These are phyloP conservation scores for Parauchenoglanis ngamensis DNA, from an alignment of 2,797 vertebrate genomes.

Conservation along the genomic window DNA sequence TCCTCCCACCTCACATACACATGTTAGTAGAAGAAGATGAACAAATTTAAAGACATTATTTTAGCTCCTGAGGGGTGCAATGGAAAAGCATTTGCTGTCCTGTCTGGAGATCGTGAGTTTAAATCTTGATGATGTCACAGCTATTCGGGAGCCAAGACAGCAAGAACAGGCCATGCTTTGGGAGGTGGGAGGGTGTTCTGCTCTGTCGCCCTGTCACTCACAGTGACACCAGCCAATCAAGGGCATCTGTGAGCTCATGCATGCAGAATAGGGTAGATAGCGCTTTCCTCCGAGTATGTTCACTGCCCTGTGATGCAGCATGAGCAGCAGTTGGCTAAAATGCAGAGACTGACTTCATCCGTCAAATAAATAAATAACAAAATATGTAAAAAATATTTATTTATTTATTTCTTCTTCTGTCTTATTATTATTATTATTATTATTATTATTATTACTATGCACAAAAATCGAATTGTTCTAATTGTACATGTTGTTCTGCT, in stretches of 20 bases:
- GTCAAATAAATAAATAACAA: neutral
- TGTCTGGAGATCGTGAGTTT: neutral
- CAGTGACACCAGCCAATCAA: neutral
- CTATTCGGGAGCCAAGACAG: neutral
- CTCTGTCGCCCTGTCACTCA: neutral
- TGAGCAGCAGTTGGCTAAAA: neutral
- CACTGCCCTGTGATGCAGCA: neutral
- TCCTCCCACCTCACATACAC: neutral
- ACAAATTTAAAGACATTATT: neutral
- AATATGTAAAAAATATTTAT: neutral
- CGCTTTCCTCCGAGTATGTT: neutral
- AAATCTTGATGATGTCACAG: neutral
- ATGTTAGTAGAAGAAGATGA: neutral
- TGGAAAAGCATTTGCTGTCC: neutral
- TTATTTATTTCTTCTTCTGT: no score
- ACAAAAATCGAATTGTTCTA: neutral
- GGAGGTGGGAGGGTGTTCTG: neutral
- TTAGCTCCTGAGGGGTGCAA: neutral
- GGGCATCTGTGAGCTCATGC: neutral
- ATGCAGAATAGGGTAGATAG: no score
- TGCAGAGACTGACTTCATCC: neutral
- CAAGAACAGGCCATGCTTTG: neutral
- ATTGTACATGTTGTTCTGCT: neutral
- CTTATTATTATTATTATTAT: no score
- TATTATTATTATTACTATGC: no score